Conservation (phyloP, 2,888 invertebrate genomes). For the Gymnosoma rotundatum region DNA sequence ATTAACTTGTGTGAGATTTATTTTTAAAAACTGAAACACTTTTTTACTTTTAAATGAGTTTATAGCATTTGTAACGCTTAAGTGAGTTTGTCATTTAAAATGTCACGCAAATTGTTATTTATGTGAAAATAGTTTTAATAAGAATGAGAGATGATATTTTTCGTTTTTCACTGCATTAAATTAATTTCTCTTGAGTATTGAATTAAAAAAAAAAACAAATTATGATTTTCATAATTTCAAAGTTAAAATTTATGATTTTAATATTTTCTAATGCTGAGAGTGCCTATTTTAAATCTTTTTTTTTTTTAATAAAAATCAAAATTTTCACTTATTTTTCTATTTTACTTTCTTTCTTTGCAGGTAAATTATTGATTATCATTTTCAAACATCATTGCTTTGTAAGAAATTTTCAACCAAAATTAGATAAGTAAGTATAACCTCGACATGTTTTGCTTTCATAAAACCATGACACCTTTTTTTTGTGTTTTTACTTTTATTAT, state of each 20-base stretch:
- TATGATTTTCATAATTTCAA: too few relatives aligned
- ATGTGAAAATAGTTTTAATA: slow-evolving; percentile 2
- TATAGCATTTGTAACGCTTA: slow-evolving; percentile 74
- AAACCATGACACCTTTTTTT: slow-evolving; percentile 15
- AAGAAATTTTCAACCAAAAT: neutral
- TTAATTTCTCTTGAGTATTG: neutral
- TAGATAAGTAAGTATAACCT: slow-evolving; percentile 34
- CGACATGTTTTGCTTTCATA: slow-evolving; percentile 3
- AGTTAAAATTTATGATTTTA: too few relatives aligned
- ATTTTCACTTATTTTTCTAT: neutral
- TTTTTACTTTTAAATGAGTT: slow-evolving; percentile 46
- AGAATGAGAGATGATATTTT: neutral
- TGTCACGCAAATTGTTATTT: slow-evolving; percentile 59
- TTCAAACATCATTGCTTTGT: neutral
- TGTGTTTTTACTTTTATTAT: slow-evolving; percentile 20
- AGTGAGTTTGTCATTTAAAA: slow-evolving; percentile 76
- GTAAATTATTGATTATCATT: slow-evolving; percentile 24
- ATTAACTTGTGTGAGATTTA: slow-evolving; percentile 20
- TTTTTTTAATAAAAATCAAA: slow-evolving; percentile 15
- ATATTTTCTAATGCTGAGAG: neutral
- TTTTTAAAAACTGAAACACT: slow-evolving; percentile 38
- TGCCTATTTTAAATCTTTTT: neutral
- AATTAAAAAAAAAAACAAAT: neutral
- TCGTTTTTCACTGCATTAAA: too few relatives aligned
- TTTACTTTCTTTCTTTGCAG: slow-evolving; percentile 46